Evolutionary conservation across 2,888 invertebrate genomes (phyloP), one percentile per base, ranked within the genome.

Genomic region (Molanna angustata): DNA sequence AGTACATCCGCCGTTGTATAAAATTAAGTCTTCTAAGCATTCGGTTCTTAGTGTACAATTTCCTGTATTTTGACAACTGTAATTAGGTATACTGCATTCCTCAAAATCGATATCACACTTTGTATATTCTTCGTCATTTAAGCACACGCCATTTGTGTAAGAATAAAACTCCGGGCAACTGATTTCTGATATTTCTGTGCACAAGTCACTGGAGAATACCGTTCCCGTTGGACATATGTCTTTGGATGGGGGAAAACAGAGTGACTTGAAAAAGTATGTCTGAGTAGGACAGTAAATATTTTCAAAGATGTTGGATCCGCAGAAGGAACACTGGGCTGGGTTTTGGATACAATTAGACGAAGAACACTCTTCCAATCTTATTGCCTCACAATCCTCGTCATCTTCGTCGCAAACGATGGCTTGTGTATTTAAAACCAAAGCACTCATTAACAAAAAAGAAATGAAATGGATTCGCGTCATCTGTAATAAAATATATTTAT

Each of bases 1-100:
- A 11, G 33, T 51, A 43, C 57, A 57, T 2, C 39, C 33, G 2
- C 46, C 54, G 14, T 44, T 39, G 19, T 31, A 49, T 11, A 42
- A 19, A 9, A 57, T 27, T 14, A 27, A 22, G 14, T 32, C 21
- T 6, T 19, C n/a, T n/a, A 21, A 40, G 32, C 57, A 57, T 7
- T 41, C 19, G 27, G 13, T 37, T 16, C 18, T 32, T 6, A 33
- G 33, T 17, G 20, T 32, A 21, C 37, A 39, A 16, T 35, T 42
- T 14, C 13, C 13, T 27, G 21, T 9, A 11, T 9, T 2, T 21
- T 22, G 32, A 14, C 41, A 46, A 17, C 16, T 20, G 14, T 13
- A 14, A 11, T 16, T 4, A 1, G 32, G n/a, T 11, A 33, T 16
- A n/a, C 18, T 20, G 16, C 48, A 49, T 2, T n/a, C 17, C 6